Percentiles rank a stretch among this genome's conserved stretches.
phyloP scores from a whole-genome alignment of 2,113 vertebrate genomes.

The Odobenus rosmarus region DNA sequence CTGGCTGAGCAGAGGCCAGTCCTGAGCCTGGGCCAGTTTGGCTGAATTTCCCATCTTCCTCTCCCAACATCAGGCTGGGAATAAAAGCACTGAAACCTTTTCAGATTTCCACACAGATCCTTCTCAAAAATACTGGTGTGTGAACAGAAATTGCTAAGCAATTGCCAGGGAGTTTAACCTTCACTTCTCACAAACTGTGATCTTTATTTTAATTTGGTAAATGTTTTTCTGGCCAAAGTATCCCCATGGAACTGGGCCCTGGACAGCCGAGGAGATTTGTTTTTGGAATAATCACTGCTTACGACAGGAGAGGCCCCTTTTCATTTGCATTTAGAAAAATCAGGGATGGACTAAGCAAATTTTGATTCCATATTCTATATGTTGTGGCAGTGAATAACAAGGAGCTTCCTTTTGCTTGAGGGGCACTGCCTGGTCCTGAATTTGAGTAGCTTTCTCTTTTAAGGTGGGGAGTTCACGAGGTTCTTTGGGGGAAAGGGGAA shows the following conservation, averaged over 20 bases:
- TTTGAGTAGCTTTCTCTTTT: constrained; percentile 42
- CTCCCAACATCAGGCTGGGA: neutral
- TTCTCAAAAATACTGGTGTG: constrained; percentile 20
- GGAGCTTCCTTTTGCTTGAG: constrained; percentile 38
- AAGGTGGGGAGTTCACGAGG: neutral
- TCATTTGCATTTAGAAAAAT: constrained; percentile 35
- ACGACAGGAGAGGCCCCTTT: constrained; percentile 32
- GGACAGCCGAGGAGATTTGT: constrained; percentile 40
- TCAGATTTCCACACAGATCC: constrained; percentile 47
- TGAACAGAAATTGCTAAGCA: constrained; percentile 49
- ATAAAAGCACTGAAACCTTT: constrained; percentile 34
- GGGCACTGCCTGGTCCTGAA: neutral
- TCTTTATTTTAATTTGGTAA: constrained; percentile 65
- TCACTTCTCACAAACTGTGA: constrained; percentile 54
- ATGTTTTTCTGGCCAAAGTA: constrained; percentile 53
- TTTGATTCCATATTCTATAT: neutral
- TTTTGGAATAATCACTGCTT: constrained; percentile 26
- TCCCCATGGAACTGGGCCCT: constrained; percentile 34
- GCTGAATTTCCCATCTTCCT: constrained; percentile 39
- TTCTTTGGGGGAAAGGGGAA: neutral
- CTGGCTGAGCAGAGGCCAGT: neutral
- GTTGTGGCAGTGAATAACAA: neutral
- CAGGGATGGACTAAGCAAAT: neutral
- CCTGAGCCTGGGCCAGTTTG: neutral
- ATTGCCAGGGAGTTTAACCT: constrained; percentile 56